Conservation (phyloP, 2,797 vertebrate species). For the Periparus ater region DNA sequence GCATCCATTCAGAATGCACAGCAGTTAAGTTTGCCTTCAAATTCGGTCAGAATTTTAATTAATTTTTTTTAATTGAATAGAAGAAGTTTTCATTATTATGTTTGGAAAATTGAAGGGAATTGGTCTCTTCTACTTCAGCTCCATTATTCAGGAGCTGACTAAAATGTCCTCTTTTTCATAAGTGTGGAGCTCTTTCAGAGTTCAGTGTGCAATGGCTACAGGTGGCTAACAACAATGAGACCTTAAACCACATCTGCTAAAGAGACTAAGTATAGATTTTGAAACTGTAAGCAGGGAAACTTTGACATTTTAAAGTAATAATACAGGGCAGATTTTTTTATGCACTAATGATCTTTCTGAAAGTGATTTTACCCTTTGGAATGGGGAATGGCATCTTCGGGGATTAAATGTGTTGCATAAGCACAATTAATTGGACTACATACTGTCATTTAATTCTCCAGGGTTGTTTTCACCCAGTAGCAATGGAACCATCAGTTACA, state of each 20-base stretch:
- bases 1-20: not conserved
- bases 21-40: not conserved
- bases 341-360: not conserved
- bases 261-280: not conserved
- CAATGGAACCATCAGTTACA: not conserved
- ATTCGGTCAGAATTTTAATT: not conserved
- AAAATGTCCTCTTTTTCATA: not conserved
- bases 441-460: not conserved
- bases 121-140: not conserved
- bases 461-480: not conserved
- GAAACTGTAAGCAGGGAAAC: not conserved
- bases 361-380: not conserved
- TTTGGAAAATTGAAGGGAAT: not conserved
- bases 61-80: not conserved
- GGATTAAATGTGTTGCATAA: not conserved
- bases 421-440: not conserved
- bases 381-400: not conserved
- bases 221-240: not conserved
- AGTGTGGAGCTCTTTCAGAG: not conserved
- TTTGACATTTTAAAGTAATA: constrained; percentile 23
- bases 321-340: not conserved
- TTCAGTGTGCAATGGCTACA: not conserved
- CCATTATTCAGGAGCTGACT: not conserved
- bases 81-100: not conserved
- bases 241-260: not conserved